Conservation (phyloP, 2,113 vertebrate genomes). For the Entosphenus tridentatus region DNA sequence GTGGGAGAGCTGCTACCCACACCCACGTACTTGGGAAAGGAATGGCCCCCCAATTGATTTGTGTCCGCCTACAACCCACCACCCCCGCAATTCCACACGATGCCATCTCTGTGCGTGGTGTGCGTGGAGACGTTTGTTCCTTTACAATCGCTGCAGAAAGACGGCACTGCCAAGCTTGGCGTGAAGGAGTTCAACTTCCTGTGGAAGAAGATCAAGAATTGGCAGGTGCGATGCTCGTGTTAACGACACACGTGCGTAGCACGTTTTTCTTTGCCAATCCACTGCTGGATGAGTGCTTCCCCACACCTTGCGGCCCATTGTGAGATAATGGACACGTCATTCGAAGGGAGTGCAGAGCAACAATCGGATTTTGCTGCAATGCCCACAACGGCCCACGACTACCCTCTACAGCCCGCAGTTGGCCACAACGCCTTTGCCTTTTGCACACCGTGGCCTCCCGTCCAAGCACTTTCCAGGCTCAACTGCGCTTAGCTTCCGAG, state of each 20-base stretch:
- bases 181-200: slow-evolving; percentile 9
- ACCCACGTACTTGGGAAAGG: not conserved
- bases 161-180: not conserved
- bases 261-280: no score
- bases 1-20: not conserved
- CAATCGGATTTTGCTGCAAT: not conserved
- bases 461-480: no score
- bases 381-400: not conserved
- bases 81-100: not conserved
- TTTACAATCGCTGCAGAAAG: slow-evolving; percentile 9
- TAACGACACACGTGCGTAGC: not conserved
- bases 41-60: not conserved
- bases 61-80: not conserved
- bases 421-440: no score
- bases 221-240: slow-evolving; percentile 9
- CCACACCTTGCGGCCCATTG: no score
- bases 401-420: no score
- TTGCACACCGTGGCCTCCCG: no score
- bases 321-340: not conserved
- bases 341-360: not conserved
- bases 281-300: no score
- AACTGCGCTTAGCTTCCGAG: no score
- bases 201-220: slow-evolving; percentile 13
- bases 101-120: not conserved
- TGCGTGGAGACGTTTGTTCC: not conserved